phyloP scores from a whole-genome alignment of 2,113 vertebrate species.

The Pelecanus crispus region DNA sequence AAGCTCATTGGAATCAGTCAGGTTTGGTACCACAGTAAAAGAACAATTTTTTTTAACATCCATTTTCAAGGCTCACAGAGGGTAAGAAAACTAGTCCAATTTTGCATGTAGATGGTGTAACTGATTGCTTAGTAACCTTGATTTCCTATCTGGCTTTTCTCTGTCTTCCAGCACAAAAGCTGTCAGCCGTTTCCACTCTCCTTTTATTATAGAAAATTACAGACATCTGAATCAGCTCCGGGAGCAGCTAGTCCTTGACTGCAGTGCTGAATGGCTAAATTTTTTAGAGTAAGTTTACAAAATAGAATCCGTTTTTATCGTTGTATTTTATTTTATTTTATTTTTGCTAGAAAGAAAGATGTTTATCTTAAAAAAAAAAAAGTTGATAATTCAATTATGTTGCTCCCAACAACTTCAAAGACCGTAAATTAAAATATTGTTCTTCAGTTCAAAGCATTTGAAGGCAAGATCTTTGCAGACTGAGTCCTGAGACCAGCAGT shows the following conservation, averaged over 20 bases:
- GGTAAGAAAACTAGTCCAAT: constrained; percentile 35
- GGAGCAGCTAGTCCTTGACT: constrained; percentile 91
- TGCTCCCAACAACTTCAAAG: background rate
- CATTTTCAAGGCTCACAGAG: background rate
- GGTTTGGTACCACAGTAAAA: background rate
- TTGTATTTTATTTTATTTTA: background rate
- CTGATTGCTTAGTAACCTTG: constrained; percentile 66
- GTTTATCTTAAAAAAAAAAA: background rate
- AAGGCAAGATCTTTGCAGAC: background rate
- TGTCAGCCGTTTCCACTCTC: constrained; percentile 91
- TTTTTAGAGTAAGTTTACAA: constrained; percentile 88
- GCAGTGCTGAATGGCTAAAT: constrained; percentile 82
- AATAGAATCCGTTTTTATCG: background rate
- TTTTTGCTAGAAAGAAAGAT: background rate
- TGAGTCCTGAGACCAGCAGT: background rate
- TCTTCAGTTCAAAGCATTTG: background rate
- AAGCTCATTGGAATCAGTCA: background rate
- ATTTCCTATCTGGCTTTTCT: constrained; percentile 50
- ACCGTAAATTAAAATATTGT: background rate
- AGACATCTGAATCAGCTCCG: constrained; percentile 84
- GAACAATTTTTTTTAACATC: background rate
- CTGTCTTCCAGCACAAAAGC: constrained; percentile 83
- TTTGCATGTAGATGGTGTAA: constrained; percentile 36
- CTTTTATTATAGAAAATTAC: constrained; percentile 84
- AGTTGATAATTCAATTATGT: background rate